A percentile compares a stretch with the other conserved stretches of the same genome.
phyloP scores from a whole-genome alignment of 2,888 invertebrate genomes.

The Archips crataeganus region DNA sequence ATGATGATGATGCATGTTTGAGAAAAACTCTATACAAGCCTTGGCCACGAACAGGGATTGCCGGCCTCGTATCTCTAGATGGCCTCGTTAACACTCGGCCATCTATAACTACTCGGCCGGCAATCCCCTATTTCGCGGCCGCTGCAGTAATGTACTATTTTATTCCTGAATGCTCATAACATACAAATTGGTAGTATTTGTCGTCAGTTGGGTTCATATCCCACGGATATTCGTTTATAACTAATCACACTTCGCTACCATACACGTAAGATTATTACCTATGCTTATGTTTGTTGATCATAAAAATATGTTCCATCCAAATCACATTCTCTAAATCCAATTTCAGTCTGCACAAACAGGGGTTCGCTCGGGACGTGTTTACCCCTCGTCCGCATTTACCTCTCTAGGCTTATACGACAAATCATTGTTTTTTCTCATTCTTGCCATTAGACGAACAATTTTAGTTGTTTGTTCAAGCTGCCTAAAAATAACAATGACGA shows the following conservation, averaged over 20 bases:
- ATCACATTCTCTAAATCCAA: constrained; percentile 30
- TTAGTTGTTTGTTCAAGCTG: constrained; percentile 1
- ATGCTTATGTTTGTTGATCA: constrained; percentile 9
- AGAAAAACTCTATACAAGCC: no score
- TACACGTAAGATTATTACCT: neutral
- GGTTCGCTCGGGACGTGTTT: constrained; percentile 6
- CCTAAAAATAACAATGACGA: neutral
- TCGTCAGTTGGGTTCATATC: no score
- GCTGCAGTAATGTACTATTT: no score
- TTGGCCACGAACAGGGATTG: no score
- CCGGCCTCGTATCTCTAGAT: no score
- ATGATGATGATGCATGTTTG: no score
- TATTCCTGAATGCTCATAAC: no score
- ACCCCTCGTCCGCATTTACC: constrained; percentile 5
- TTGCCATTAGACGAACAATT: neutral
- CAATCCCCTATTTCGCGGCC: no score
- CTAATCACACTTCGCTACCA: neutral
- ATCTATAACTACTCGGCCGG: no score
- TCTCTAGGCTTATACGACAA: neutral
- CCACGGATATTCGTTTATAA: neutral
- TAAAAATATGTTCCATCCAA: neutral
- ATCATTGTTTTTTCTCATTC: constrained; percentile 9
- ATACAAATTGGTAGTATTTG: no score
- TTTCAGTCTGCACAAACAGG: constrained; percentile 30
- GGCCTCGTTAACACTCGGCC: no score